These are phyloP conservation scores for Chitala chitala DNA, from an alignment of 2,113 vertebrate species.

Conservation along the genomic window DNA sequence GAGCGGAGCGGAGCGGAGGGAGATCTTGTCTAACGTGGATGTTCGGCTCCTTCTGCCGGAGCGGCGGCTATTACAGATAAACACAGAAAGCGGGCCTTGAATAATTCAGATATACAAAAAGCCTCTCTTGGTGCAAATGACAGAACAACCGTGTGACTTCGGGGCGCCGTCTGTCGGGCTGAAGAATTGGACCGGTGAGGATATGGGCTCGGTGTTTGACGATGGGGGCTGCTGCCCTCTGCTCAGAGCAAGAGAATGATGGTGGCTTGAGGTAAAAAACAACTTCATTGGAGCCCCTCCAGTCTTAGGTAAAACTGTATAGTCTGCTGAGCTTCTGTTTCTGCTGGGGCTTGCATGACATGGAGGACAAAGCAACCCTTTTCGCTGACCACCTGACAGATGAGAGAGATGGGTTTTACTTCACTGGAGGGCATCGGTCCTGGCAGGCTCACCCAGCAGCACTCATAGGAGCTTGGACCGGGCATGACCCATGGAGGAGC, in stretches of 20 bases:
- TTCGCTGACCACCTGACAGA: background rate
- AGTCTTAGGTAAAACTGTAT: background rate
- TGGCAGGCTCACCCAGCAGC: background rate
- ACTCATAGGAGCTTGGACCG: background rate
- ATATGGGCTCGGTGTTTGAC: background rate
- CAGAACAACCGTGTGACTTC: conserved; percentile 28
- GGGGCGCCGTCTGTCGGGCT: background rate
- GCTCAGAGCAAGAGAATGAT: background rate
- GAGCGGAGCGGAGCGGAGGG: background rate
- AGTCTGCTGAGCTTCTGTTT: background rate
- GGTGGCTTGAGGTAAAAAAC: background rate
- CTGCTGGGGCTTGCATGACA: background rate
- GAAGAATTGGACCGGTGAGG: background rate
- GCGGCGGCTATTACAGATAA: conserved; percentile 50
- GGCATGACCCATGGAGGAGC: background rate
- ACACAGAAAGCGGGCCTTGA: conserved; percentile 49
- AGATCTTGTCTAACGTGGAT: conserved; percentile 11
- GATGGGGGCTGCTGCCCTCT: background rate
- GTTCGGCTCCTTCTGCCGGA: conserved; percentile 45
- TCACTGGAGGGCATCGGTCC: background rate
- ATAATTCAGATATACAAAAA: conserved; percentile 61
- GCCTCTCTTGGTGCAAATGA: conserved; percentile 36
- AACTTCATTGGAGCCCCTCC: background rate
- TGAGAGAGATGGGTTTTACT: background rate
- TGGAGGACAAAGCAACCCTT: background rate